phyloP scores from a whole-genome alignment of 2,113 vertebrate species.

The Sebastes schlegelii region DNA sequence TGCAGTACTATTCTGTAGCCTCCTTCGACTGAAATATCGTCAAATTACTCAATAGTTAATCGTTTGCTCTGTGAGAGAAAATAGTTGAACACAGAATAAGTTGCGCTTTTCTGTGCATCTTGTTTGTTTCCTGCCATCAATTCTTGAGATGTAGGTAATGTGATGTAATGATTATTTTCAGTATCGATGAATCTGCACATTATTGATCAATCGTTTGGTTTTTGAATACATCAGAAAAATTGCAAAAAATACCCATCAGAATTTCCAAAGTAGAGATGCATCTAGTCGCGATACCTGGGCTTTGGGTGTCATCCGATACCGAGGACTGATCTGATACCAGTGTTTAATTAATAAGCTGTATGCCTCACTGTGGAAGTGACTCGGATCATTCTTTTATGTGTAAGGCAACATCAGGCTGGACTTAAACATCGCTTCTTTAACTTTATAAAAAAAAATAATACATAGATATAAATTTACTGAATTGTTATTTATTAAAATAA shows the following conservation, averaged over 20 bases:
- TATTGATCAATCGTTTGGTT: background rate
- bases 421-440: too few species aligned
- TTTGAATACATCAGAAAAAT: background rate
- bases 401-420: too few species aligned
- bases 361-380: too few species aligned
- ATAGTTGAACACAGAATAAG: background rate
- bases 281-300: too few species aligned
- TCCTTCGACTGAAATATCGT: constrained; percentile 3
- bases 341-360: too few species aligned
- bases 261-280: background rate
- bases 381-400: too few species aligned
- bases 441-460: too few species aligned
- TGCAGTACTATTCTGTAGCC: background rate
- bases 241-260: background rate
- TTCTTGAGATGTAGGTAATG: background rate
- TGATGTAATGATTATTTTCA: background rate
- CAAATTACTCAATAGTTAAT: background rate
- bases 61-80: background rate
- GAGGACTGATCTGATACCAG: too few species aligned
- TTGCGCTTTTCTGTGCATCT: background rate
- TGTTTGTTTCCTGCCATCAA: background rate
- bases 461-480: too few species aligned
- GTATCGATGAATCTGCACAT: too few species aligned
- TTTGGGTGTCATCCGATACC: too few species aligned
- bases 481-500: too few species aligned